phyloP scores from a whole-genome alignment of 2,113 vertebrate genomes.

The Antennarius striatus region DNA sequence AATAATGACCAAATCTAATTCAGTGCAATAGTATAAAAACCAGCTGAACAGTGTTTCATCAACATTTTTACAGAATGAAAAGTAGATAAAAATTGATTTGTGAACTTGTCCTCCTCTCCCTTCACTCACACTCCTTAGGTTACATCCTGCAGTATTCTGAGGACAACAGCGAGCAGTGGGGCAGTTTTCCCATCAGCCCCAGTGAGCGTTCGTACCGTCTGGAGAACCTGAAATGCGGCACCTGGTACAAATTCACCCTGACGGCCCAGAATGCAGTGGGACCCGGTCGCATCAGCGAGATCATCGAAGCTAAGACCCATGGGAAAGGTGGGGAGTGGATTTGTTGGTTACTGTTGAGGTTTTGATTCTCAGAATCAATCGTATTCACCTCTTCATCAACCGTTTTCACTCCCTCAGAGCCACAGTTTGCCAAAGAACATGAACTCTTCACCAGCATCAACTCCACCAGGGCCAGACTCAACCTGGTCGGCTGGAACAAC shows the following conservation, averaged over 20 bases:
- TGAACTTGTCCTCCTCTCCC: too few relatives aligned
- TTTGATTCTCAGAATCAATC: background rate
- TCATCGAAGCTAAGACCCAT: slow-evolving; percentile 82
- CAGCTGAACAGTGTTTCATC: too few relatives aligned
- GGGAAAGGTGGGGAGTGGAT: too few relatives aligned
- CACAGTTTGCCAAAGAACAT: slow-evolving; percentile 98
- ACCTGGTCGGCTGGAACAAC: slow-evolving; percentile 97
- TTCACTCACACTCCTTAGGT: slow-evolving; percentile 71
- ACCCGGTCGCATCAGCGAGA: slow-evolving; percentile 97
- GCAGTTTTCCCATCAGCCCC: slow-evolving; percentile 96
- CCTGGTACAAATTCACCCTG: slow-evolving; percentile 99
- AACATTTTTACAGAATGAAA: too few relatives aligned
- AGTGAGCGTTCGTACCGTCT: slow-evolving; percentile 94
- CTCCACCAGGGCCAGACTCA: slow-evolving; percentile 89
- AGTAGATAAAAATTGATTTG: too few relatives aligned
- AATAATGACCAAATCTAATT: too few relatives aligned
- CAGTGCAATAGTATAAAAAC: too few relatives aligned
- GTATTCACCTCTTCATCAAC: too few relatives aligned
- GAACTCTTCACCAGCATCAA: slow-evolving; percentile 97
- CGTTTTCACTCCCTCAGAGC: slow-evolving; percentile 79
- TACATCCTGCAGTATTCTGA: slow-evolving; percentile 98
- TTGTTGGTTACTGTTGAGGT: background rate
- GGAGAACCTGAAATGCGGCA: slow-evolving; percentile 95
- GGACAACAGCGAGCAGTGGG: slow-evolving; percentile 99
- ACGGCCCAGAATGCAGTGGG: slow-evolving; percentile 99